These are phyloP conservation scores for Pollenia labialis DNA, from an alignment of 2,888 invertebrate genomes.

Conservation along the genomic window DNA sequence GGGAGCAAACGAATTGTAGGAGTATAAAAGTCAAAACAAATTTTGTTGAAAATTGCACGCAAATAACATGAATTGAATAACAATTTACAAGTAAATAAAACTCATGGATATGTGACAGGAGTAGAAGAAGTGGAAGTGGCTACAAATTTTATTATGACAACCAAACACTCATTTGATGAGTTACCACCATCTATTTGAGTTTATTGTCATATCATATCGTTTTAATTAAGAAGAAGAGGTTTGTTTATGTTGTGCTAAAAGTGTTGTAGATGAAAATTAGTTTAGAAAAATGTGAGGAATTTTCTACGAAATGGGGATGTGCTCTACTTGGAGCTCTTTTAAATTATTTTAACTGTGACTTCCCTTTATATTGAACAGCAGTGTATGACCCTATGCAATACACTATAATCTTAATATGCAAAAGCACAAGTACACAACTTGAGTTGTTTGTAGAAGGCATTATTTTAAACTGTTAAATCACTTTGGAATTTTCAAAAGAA, in stretches of 20 bases:
- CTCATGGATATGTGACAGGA: constrained; percentile 18
- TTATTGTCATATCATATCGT: constrained; percentile 45
- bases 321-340: neutral
- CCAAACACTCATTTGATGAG: constrained; percentile 22
- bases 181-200: constrained; percentile 50
- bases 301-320: neutral
- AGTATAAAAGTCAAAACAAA: constrained; percentile 66
- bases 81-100: constrained; percentile 58
- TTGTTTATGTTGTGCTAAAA: constrained; percentile 37
- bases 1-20: constrained; percentile 59
- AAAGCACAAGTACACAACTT: too few relatives aligned
- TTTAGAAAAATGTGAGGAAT: neutral
- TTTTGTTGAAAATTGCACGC: constrained; percentile 71
- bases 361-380: too few relatives aligned
- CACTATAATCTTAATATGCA: too few relatives aligned
- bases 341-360: too few relatives aligned
- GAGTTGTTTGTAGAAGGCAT: too few relatives aligned
- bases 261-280: neutral
- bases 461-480: too few relatives aligned
- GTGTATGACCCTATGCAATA: too few relatives aligned
- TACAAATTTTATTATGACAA: constrained; percentile 13
- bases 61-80: constrained; percentile 72
- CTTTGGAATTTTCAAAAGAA: too few relatives aligned
- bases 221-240: constrained; percentile 50
- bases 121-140: neutral